These are phyloP conservation scores for Scaptomyza tumidula DNA, from an alignment of 2,888 invertebrate species.

Conservation along the genomic window DNA sequence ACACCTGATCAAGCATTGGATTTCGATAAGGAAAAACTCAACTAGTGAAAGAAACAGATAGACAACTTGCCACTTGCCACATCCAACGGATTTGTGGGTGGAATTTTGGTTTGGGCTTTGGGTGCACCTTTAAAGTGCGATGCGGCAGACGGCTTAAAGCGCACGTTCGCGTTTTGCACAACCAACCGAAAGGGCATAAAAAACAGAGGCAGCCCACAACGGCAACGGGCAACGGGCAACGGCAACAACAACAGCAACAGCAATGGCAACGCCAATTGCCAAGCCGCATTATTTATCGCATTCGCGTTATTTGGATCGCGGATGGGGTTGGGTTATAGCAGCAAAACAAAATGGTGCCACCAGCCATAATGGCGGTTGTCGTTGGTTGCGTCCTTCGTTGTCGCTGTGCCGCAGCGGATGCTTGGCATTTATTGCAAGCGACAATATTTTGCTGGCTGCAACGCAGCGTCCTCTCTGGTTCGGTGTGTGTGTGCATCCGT, in stretches of 20 bases:
- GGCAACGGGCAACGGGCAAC: conserved; percentile 15
- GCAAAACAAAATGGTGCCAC: conserved; percentile 73
- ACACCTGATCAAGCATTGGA: neutral
- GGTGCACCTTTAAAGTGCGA: conserved; percentile 40
- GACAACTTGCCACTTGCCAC: conserved; percentile 37
- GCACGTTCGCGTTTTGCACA: conserved; percentile 36
- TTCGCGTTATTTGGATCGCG: conserved; percentile 61
- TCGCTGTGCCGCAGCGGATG: conserved; percentile 73
- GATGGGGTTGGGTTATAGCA: conserved; percentile 13
- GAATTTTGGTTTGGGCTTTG: neutral
- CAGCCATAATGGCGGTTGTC: conserved; percentile 69
- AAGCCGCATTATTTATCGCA: conserved; percentile 75
- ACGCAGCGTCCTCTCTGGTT: conserved; percentile 24
- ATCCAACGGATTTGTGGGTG: conserved; percentile 17
- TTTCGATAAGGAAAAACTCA: no score
- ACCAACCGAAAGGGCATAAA: conserved; percentile 57
- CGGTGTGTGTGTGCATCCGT: conserved; percentile 41
- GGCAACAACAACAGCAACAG: conserved; percentile 24
- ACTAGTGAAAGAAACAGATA: conserved; percentile 20
- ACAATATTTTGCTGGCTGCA: conserved; percentile 73
- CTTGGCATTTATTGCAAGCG: conserved; percentile 79
- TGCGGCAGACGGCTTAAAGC: conserved; percentile 35
- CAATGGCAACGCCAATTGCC: conserved; percentile 59
- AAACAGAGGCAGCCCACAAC: conserved; percentile 38
- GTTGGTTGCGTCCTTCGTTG: conserved; percentile 39